Conservation (phyloP, 2,797 vertebrate species). For the Coccyzus lansbergi region DNA sequence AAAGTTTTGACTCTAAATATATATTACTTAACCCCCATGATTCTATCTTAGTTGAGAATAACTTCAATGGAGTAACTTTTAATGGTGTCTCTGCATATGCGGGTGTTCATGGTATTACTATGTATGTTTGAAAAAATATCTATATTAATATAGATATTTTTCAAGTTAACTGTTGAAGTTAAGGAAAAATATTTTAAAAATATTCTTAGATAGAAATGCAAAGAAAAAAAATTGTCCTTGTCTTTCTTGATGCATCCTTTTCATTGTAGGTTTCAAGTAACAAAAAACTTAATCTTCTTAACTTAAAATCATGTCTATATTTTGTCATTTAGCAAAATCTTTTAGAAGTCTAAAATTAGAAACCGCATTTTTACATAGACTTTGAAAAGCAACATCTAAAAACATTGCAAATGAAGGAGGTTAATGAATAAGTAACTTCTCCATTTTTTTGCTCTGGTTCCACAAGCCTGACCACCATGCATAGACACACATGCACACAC, state of each 20-base stretch:
- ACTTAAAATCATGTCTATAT: background rate
- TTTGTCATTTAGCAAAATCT: background rate
- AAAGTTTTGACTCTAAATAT: background rate
- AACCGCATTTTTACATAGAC: background rate
- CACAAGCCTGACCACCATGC: background rate
- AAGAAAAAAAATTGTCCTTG: background rate
- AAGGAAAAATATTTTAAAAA: background rate
- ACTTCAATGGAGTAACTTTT: background rate
- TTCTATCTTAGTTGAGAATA: background rate
- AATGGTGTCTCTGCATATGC: background rate
- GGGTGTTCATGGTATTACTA: background rate
- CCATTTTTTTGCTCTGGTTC: background rate
- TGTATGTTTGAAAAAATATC: background rate
- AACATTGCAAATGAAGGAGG: background rate
- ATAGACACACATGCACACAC: background rate
- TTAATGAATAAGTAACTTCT: slow-evolving; percentile 10
- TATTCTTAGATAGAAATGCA: background rate
- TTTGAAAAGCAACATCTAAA: slow-evolving; percentile 44
- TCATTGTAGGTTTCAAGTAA: background rate
- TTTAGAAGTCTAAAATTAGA: background rate
- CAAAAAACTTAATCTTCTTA: background rate
- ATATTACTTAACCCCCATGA: background rate
- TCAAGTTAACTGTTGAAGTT: background rate
- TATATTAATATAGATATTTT: background rate
- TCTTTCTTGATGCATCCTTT: background rate